Base-by-base conservation (phyloP, 2,888 invertebrate genomes). In the Mythimna pallens region DNA sequence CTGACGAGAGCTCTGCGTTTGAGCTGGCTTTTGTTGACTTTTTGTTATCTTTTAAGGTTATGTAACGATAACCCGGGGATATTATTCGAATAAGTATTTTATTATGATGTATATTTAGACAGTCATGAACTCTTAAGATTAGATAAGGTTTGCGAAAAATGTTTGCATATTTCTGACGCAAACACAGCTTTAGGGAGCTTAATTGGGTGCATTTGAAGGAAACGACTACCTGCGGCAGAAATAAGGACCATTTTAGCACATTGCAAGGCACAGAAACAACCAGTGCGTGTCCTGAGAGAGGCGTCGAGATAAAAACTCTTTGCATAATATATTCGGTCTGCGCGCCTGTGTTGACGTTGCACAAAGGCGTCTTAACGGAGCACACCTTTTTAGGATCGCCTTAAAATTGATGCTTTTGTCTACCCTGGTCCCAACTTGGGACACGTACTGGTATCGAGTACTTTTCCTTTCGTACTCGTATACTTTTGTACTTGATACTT, bases 311-410 rank as follows among this genome's bases (percentile, higher is more conserved):
- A 92, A 92, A 92, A 92, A 92, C 89, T 85, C 87, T 91, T 91
- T 92, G 90, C 90, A 93, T 93, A 91, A 93, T 92, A 85, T 91
- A 92, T 92, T 84, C 88, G 77, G 84, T 82, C 83, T 88, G 87
- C 87, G 86, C 90, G 88, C 86, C 87, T 89, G 88, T 89, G 88
- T 91, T 91, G 90, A 88, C 86, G 85, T 89, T 87, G 82, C 65
- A 76, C 65, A 86, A 88, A 83, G 86, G 83, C 87, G 77, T 81
- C 85, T 93, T 92, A 92, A 92, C 91, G 90, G 89, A 81, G 61
- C 71, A 81, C 84, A 88, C 89, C 89, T 89, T 90, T 91, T 90
- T 86, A 84, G 83, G 84, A 80, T 84, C 70, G 82, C 80, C 85
- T 83, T 82, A 78, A 89, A 87, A 89, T 89, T 90, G 84, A 89